Evolutionary conservation across 1,140 invertebrate genomes (phyloP), one percentile per base, ranked within the genome.

Genomic region (Trichonephila inaurata): DNA sequence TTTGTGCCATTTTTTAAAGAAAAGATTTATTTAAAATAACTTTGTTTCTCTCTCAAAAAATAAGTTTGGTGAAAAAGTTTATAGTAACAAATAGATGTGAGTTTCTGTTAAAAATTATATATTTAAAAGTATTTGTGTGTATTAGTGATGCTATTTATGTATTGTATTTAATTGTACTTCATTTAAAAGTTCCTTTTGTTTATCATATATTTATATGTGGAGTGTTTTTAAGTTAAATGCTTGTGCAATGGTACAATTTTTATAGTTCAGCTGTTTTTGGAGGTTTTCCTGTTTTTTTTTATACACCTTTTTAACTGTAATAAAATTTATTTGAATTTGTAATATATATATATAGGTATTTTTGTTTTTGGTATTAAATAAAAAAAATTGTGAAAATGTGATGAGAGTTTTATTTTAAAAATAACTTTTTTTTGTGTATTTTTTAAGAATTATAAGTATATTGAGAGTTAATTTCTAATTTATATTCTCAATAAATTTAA

Each of bases 221-320:
- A 24, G 10, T 12, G 7, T 69, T 28, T 69, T 62, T 18, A 66
- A 24, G 21, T 69, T 69, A 24, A 69, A 24, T 69, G n/a, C n/a
- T 24, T 69, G 66, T 69, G 66, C 66, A 69, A 69, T 69, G n/a
- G 21, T 14, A 69, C 21, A 69, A 69, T 69, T 69, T 69, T 69
- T 69, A 69, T 69, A 69, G 66, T 69, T 69, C n/a, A 69, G n/a
- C 66, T 69, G 66, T 69, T n/a, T 69, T 69, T 69, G 21, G 64
- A 66, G 64, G n/a, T 24, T 66, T 66, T 66, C n/a, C 66, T 24
- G 7, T n/a, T 69, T 69, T 69, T 69, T 69, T 69, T 69, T 69
- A 28, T 69, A 69, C 66, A 69, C 66, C 66, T 24, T 69, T 69
- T 69, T n/a, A 24, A 69, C 66, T 24, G 66, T 69, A 69, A 69